Conservation (phyloP, 2,113 vertebrate species). For the Suricata suricatta region DNA sequence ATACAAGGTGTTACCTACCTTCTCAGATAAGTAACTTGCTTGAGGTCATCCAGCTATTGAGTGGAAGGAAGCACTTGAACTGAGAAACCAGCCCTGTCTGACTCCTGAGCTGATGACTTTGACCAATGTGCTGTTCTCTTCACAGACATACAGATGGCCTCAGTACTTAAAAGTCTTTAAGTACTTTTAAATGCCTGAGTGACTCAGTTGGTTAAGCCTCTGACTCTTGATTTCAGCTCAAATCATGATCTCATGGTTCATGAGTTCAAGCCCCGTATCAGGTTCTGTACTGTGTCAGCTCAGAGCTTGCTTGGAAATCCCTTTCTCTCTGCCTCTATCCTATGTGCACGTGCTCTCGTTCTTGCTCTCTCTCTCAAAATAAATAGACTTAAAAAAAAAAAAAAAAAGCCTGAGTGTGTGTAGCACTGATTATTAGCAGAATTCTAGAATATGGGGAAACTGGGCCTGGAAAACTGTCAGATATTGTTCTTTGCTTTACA, state of each 20-base stretch:
- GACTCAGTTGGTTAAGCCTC: too few species aligned
- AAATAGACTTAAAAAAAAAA: too few species aligned
- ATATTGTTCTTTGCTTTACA: neutral
- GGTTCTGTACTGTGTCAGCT: too few species aligned
- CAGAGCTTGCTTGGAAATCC: too few species aligned
- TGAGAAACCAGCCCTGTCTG: neutral
- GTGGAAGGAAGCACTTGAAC: neutral
- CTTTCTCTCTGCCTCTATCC: too few species aligned
- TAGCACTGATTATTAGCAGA: neutral
- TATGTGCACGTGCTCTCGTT: too few species aligned
- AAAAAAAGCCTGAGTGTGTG: neutral
- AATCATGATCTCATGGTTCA: too few species aligned
- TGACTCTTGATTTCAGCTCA: too few species aligned
- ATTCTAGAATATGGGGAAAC: neutral
- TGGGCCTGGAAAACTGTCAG: slow-evolving; percentile 4
- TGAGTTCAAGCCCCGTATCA: too few species aligned
- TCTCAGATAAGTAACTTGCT: neutral
- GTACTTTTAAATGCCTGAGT: too few species aligned
- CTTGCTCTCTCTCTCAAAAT: too few species aligned
- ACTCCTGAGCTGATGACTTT: neutral
- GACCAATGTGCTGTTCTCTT: neutral
- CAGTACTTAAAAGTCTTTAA: neutral
- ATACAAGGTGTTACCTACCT: neutral
- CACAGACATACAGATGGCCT: neutral
- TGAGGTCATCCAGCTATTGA: neutral